A percentile compares a stretch with the other conserved stretches of the same genome.
Evolutionary conservation across 1,140 invertebrate genomes (phyloP).

Genomic region (Aethina tumida): DNA sequence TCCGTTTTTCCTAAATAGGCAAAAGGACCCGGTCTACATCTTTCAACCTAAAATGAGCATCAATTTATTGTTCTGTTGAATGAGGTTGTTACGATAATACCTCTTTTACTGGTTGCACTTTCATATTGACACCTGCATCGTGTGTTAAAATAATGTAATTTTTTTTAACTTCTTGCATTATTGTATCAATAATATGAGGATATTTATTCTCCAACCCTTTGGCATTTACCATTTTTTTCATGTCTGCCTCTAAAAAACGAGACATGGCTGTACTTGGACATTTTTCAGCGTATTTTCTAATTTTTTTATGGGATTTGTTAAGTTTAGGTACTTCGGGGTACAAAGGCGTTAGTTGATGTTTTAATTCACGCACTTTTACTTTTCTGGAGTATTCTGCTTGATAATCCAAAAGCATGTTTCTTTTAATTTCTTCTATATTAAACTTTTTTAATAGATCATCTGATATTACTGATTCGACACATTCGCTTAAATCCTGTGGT

Average conservation of each 20-base stretch:
- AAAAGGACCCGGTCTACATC: conserved; percentile 32
- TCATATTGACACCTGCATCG: conserved; percentile 21
- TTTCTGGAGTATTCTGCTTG: conserved; percentile 20
- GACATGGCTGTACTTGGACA: conserved; percentile 25
- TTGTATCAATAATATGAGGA: conserved; percentile 12
- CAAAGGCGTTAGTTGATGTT: conserved; percentile 19
- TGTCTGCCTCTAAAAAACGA: conserved; percentile 18
- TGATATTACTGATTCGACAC: too few relatives aligned
- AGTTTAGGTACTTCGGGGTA: conserved; percentile 24
- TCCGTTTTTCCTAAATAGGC: conserved; percentile 48
- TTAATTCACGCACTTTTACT: conserved; percentile 26
- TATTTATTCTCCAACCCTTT: conserved; percentile 15
- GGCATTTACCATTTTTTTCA: conserved; percentile 17
- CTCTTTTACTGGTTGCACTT: conserved; percentile 16
- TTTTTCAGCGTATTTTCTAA: conserved; percentile 20
- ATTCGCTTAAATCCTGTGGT: too few relatives aligned
- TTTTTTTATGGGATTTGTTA: conserved; percentile 20
- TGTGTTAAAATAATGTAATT: conserved; percentile 20
- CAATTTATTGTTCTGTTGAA: too few relatives aligned
- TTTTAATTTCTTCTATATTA: too few relatives aligned
- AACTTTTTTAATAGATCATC: too few relatives aligned
- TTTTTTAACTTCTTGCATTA: conserved; percentile 16
- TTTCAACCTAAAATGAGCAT: too few relatives aligned
- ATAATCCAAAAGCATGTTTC: too few relatives aligned
- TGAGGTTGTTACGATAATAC: too few relatives aligned